A percentile compares a stretch with the other conserved stretches of the same genome.
Evolutionary conservation across 2,888 invertebrate species (phyloP).

Genomic region (Eupithecia subfuscata): DNA sequence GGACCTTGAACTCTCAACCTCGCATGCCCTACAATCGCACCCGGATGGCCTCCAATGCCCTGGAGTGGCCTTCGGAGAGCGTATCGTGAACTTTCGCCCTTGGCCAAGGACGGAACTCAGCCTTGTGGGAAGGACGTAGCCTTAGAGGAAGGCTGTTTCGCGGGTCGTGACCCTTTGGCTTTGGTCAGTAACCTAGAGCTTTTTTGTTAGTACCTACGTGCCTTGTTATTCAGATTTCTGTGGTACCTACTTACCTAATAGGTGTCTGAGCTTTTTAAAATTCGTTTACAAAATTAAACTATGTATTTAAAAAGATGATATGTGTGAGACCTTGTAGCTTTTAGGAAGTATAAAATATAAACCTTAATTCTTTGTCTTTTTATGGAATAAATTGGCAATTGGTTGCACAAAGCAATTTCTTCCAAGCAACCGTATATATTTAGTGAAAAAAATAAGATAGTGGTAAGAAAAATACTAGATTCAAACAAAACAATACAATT

Average conservation of each 20-base stretch:
- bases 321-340: neutral
- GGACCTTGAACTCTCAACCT: constrained; percentile 26
- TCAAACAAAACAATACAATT: neutral
- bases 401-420: neutral
- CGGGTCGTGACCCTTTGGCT: constrained; percentile 2
- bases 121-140: constrained; percentile 22
- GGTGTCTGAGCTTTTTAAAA: neutral
- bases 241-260: neutral
- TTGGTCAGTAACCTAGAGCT: neutral
- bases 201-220: neutral
- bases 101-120: constrained; percentile 11
- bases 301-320: neutral
- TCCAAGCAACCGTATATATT: neutral
- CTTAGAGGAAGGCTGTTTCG: neutral
- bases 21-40: constrained; percentile 14
- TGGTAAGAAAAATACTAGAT: neutral
- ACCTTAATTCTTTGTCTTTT: neutral
- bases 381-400: neutral
- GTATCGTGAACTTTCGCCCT: constrained; percentile 27
- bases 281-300: neutral
- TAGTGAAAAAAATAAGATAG: neutral
- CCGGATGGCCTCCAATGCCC: constrained; percentile 17
- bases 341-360: neutral
- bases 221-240: too few species aligned
- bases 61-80: constrained; percentile 22